phyloP scores from a whole-genome alignment of 2,888 invertebrate genomes.

The Acanthopleura granulata region DNA sequence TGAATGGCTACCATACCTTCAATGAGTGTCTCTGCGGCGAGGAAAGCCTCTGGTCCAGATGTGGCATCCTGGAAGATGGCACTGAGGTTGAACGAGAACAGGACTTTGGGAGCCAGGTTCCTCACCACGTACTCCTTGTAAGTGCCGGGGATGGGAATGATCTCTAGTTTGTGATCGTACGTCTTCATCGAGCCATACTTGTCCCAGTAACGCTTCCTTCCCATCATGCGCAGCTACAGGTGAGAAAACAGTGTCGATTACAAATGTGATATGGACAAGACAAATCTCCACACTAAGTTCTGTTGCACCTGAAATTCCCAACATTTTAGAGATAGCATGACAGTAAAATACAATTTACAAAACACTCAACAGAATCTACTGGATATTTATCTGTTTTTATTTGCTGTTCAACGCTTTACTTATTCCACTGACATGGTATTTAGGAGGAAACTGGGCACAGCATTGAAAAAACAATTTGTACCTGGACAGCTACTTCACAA shows the following conservation, averaged over 20 bases:
- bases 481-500: too few species aligned
- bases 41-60: conserved; percentile 46
- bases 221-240: conserved; percentile 51
- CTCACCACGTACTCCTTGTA: conserved; percentile 48
- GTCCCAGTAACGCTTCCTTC: conserved; percentile 54
- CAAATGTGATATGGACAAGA: background rate
- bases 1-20: conserved; percentile 41
- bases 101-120: conserved; percentile 61
- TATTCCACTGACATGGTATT: too few species aligned
- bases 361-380: too few species aligned
- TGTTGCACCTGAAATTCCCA: too few species aligned
- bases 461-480: too few species aligned
- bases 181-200: conserved; percentile 43
- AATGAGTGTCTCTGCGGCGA: conserved; percentile 59
- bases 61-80: conserved; percentile 60
- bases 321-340: too few species aligned
- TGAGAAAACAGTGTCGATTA: conserved; percentile 30
- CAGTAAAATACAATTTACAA: too few species aligned
- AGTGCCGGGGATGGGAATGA: conserved; percentile 45
- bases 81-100: conserved; percentile 65
- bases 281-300: background rate
- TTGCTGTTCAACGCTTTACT: too few species aligned
- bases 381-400: too few species aligned
- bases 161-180: conserved; percentile 32
- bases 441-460: too few species aligned